Conservation (phyloP, 2,888 invertebrate genomes). For the Lepetodrilus schrolli region DNA sequence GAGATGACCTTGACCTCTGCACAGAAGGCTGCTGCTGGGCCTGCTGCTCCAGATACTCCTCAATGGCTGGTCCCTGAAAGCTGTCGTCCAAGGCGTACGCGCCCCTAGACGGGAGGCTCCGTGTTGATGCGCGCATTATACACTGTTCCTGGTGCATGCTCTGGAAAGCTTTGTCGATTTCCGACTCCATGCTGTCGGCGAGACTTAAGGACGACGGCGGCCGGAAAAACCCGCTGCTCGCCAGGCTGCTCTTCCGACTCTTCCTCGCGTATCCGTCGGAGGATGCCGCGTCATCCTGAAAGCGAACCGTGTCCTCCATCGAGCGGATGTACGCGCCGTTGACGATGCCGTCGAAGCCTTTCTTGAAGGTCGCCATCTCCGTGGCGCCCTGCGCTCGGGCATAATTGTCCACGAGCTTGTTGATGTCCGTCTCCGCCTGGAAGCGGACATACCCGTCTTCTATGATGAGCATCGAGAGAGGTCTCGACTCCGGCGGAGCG, state of each 20-base stretch:
- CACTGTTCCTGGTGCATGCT: conserved; percentile 36
- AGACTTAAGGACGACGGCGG: conserved; percentile 67
- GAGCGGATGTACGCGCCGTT: conserved; percentile 24
- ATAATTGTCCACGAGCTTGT: conserved; percentile 30
- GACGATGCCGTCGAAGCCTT: conserved; percentile 38
- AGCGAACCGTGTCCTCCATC: conserved; percentile 12
- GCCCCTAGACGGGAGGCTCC: background rate
- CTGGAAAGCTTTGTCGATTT: conserved; percentile 58
- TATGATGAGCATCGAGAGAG: conserved; percentile 86
- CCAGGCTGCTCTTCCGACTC: conserved; percentile 42
- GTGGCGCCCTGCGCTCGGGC: conserved; percentile 29
- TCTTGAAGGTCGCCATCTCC: conserved; percentile 47
- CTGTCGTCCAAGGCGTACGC: background rate
- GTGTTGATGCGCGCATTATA: background rate
- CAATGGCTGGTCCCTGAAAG: conserved; percentile 10
- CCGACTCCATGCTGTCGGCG: conserved; percentile 67
- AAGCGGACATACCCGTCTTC: conserved; percentile 91
- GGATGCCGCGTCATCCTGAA: background rate
- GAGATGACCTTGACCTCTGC: conserved; percentile 34
- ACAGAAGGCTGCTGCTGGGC: background rate
- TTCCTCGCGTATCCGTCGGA: conserved; percentile 20
- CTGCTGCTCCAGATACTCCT: conserved; percentile 1
- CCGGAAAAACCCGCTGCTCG: conserved; percentile 54
- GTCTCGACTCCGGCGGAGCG: conserved; percentile 1
- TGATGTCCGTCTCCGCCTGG: conserved; percentile 77